Evolutionary conservation across 2,888 invertebrate genomes (phyloP).

Genomic region (Drosophila peninsularis): DNA sequence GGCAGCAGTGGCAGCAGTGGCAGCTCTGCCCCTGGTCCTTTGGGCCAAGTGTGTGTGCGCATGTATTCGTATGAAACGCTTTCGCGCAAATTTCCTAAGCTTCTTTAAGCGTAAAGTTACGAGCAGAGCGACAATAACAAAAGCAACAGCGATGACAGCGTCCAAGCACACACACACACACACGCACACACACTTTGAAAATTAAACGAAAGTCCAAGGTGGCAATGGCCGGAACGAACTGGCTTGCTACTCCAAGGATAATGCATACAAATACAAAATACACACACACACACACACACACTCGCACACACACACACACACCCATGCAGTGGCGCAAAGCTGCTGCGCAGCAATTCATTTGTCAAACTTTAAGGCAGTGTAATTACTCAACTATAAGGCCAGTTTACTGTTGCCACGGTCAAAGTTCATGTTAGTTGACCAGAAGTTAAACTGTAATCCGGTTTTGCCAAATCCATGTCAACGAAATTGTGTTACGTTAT

Average conservation of each 20-base stretch:
- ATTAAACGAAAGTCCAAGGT: slow-evolving; percentile 60
- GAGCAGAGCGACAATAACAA: slow-evolving; percentile 53
- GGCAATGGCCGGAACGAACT: slow-evolving; percentile 48
- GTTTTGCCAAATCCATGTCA: slow-evolving; percentile 10
- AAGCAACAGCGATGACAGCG: slow-evolving; percentile 52
- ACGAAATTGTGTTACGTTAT: slow-evolving; percentile 22
- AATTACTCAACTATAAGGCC: slow-evolving; percentile 38
- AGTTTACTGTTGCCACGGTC: slow-evolving; percentile 20
- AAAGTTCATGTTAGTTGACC: slow-evolving; percentile 39
- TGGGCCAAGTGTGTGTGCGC: background rate
- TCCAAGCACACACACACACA: slow-evolving; percentile 9
- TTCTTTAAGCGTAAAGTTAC: slow-evolving; percentile 69
- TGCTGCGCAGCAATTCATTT: slow-evolving; percentile 38
- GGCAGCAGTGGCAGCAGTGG: background rate
- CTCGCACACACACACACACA: slow-evolving; percentile 5
- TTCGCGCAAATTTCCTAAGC: slow-evolving; percentile 66
- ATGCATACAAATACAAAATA: slow-evolving; percentile 14
- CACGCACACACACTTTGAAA: slow-evolving; percentile 48
- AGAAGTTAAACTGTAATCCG: slow-evolving; percentile 39
- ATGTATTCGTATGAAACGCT: slow-evolving; percentile 38
- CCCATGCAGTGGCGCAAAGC: slow-evolving; percentile 12
- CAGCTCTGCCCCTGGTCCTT: slow-evolving; percentile 8
- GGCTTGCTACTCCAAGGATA: slow-evolving; percentile 19
- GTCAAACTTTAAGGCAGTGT: slow-evolving; percentile 42
- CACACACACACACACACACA: slow-evolving; percentile 1